Percentiles rank a stretch among this genome's conserved stretches.
Evolutionary conservation across 2,113 vertebrate species (phyloP).

Genomic region (Arvicanthis niloticus): DNA sequence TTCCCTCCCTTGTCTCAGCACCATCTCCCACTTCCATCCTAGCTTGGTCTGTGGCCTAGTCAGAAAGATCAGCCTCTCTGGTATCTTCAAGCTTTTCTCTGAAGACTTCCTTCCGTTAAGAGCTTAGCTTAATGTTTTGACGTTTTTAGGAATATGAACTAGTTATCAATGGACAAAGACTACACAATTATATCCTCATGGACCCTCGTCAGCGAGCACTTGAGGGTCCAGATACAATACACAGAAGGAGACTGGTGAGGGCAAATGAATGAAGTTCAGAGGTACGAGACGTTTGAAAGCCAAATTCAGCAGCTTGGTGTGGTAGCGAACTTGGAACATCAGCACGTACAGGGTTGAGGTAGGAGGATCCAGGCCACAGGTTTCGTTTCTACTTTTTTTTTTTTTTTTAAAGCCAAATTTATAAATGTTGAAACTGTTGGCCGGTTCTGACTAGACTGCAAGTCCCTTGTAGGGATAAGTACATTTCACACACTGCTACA

Average conservation of each 20-base stretch:
- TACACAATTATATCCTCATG: neutral
- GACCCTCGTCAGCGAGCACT: neutral
- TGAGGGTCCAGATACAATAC: neutral
- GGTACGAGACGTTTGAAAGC: neutral
- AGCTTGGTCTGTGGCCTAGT: neutral
- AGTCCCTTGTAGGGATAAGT: neutral
- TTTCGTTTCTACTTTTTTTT: neutral
- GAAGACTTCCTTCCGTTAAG: neutral
- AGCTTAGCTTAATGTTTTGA: neutral
- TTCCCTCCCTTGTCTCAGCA: neutral
- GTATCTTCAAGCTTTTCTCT: neutral
- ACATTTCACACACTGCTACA: neutral
- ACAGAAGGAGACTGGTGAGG: neutral
- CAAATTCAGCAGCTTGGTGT: neutral
- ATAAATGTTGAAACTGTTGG: neutral
- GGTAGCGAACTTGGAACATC: neutral
- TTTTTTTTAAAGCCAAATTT: neutral
- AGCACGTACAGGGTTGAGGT: neutral
- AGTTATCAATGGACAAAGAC: neutral
- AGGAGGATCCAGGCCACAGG: neutral
- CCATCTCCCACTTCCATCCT: neutral
- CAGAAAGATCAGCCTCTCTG: neutral
- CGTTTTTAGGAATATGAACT: neutral
- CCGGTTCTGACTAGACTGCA: neutral
- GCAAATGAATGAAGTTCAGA: neutral